Evolutionary conservation across 2,888 invertebrate genomes (phyloP).

Genomic region (Phyllotreta striolata): DNA sequence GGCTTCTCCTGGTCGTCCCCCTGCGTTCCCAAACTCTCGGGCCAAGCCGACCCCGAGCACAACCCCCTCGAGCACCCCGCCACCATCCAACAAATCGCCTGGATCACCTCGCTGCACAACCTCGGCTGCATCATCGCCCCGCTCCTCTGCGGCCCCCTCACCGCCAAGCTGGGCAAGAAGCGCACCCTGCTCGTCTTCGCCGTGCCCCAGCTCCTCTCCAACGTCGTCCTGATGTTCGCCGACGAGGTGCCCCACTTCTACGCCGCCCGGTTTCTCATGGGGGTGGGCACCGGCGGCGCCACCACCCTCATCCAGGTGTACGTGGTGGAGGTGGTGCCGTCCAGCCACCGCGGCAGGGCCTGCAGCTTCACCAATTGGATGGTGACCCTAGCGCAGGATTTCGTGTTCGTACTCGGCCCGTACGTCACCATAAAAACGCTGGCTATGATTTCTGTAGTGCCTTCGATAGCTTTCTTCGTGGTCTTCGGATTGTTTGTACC

Average conservation of each 20-base stretch:
- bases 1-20: conserved; percentile 50
- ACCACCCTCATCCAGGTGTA: conserved; percentile 83
- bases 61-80: conserved; percentile 47
- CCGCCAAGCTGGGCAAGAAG: conserved; percentile 67
- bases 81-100: conserved; percentile 45
- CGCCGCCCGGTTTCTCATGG: conserved; percentile 68
- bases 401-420: conserved; percentile 44
- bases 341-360: conserved; percentile 72
- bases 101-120: conserved; percentile 48
- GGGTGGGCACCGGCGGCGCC: conserved; percentile 72
- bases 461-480: conserved; percentile 42
- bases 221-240: conserved; percentile 45
- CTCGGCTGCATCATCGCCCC: conserved; percentile 49
- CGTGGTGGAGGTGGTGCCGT: conserved; percentile 84
- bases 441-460: conserved; percentile 41
- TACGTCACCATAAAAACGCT: conserved; percentile 43
- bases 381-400: conserved; percentile 39
- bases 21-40: conserved; percentile 45
- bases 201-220: conserved; percentile 69
- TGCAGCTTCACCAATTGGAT: conserved; percentile 42
- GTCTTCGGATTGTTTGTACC: conserved; percentile 44
- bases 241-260: conserved; percentile 52
- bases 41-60: conserved; percentile 32
- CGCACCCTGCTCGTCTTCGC: conserved; percentile 70
- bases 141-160: conserved; percentile 41